phyloP scores from a whole-genome alignment of 2,888 invertebrate genomes.

The Strigamia transsilvanica region DNA sequence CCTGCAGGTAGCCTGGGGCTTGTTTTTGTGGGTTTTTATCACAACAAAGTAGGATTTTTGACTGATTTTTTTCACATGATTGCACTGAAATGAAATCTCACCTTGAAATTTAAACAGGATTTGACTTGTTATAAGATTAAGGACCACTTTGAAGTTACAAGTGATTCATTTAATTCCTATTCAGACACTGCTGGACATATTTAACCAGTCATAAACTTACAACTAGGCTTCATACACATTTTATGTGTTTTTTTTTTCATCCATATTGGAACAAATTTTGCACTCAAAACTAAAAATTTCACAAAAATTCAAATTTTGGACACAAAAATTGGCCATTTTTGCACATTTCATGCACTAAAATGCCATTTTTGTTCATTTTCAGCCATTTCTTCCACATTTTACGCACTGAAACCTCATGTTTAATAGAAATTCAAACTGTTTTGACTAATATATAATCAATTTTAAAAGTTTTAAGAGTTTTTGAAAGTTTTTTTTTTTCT shows the following conservation, averaged over 20 bases:
- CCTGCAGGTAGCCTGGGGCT: not conserved
- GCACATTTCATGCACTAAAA: no score
- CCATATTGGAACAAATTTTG: no score
- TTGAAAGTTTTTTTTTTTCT: not conserved
- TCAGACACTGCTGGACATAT: not conserved
- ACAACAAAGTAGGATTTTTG: not conserved
- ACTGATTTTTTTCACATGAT: not conserved
- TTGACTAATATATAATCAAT: no score
- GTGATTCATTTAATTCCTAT: not conserved
- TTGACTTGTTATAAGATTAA: not conserved
- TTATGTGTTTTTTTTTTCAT: no score
- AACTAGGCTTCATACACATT: not conserved
- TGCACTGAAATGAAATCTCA: not conserved
- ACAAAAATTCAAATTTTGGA: no score
- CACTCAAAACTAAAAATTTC: no score
- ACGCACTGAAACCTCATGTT: no score
- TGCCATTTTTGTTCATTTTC: no score
- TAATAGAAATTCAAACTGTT: no score
- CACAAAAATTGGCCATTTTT: no score
- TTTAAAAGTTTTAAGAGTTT: not conserved
- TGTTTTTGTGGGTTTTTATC: slow-evolving; percentile 5
- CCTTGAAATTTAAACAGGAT: not conserved
- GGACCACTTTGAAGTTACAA: not conserved
- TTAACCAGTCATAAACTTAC: not conserved
- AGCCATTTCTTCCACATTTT: no score